Conservation (phyloP, 2,113 vertebrate genomes). For the Falcunculus frontatus region DNA sequence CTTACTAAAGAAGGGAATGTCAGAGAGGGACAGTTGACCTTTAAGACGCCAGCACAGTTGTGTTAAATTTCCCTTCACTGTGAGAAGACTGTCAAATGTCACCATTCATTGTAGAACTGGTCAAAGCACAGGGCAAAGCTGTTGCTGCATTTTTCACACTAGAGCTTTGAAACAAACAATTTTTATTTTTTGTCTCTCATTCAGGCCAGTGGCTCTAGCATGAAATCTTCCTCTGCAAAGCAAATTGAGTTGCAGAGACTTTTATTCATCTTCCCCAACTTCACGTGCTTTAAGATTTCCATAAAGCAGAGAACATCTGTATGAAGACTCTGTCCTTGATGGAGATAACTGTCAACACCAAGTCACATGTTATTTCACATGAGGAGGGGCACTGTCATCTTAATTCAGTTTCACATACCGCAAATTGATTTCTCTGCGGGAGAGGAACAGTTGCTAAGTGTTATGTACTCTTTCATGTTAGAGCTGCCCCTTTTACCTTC, state of each 20-base stretch:
- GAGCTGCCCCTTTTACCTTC: background rate
- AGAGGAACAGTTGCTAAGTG: background rate
- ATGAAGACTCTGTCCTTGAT: background rate
- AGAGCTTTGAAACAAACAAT: background rate
- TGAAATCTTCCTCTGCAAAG: background rate
- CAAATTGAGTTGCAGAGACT: background rate
- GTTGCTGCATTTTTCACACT: slow-evolving; percentile 6
- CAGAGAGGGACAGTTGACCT: slow-evolving; percentile 34
- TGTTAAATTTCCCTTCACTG: slow-evolving; percentile 43
- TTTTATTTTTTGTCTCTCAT: background rate
- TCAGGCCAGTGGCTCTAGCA: background rate
- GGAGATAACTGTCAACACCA: background rate
- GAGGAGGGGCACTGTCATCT: background rate
- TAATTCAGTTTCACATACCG: background rate
- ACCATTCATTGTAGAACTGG: slow-evolving; percentile 42
- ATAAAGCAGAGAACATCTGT: background rate
- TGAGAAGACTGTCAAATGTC: slow-evolving; percentile 58
- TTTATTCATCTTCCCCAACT: background rate
- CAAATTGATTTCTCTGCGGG: background rate
- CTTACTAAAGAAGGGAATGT: background rate
- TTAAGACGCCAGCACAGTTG: slow-evolving; percentile 28
- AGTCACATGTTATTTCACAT: background rate
- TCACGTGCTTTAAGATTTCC: background rate
- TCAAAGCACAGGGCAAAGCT: background rate
- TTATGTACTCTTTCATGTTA: background rate